Base-by-base conservation (phyloP, 37 sponge, comb jelly and placozoan species). In the Diacarnus erythraeanus region DNA sequence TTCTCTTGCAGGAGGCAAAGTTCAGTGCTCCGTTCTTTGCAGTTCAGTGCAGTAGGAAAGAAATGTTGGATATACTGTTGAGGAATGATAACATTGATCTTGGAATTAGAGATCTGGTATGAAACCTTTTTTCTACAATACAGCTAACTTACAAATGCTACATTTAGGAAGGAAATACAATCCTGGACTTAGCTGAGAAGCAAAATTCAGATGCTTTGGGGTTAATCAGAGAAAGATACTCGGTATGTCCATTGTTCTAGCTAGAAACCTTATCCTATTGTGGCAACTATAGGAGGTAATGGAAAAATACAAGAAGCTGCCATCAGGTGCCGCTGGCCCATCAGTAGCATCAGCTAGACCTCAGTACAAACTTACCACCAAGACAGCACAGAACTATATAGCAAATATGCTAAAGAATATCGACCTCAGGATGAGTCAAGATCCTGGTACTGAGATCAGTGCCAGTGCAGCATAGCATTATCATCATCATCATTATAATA, bases 21-120 rank as follows among this genome's bases (percentile, higher is more conserved):
- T 65, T 65, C 34, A 65, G 66, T 65, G 66, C 31, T 20, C 34
- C 66, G 33, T 65, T 65, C 66, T 65, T 65, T 65, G 66, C 66
- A 2, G 66, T 65, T 2, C 66, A 65, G 27, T 65, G 66, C 31
- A 65, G 33, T 5, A 25, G 34, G 12, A 26, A 30, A 17, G 66
- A 65, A 30, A 65, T 65, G 5, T 10, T 65, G 29, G 66, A 65
- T 30, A 6, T 65, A 30, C 33, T 30, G 35, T 12, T 65, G 66
- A 65, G 66, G 10, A 65, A 30, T 65, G 66, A 30, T 15, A 65
- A 65, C 2, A 65, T 65, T 17, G 33, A 65, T 35, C 31, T 65
- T 30, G 66, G 34, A 65, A 65, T 65, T 15, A 65, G 17, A 65
- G 66, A 65, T 65, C 17, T 65, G 34, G 66, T 65, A 65, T 10